Conservation (phyloP, 1,140 invertebrate species). For the Antheraea pernyi region DNA sequence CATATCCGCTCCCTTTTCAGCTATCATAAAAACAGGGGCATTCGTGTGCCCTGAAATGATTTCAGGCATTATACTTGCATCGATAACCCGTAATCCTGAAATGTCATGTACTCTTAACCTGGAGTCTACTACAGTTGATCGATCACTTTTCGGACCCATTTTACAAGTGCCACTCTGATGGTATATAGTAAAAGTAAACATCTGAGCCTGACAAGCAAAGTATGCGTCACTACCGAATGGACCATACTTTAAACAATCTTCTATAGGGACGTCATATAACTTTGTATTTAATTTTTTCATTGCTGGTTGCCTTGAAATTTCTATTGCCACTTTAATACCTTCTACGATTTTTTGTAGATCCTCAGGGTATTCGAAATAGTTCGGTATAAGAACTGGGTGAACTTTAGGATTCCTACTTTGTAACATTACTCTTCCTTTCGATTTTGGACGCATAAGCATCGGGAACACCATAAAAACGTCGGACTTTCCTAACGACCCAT, state of each 20-base stretch:
- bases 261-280: constrained; percentile 81
- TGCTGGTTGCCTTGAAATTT: constrained; percentile 80
- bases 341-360: constrained; percentile 83
- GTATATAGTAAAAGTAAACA: constrained; percentile 88
- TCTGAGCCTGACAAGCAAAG: constrained; percentile 86
- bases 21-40: constrained; percentile 82
- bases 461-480: constrained; percentile 84
- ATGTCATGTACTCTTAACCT: constrained; percentile 85
- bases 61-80: constrained; percentile 87
- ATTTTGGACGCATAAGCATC: constrained; percentile 87
- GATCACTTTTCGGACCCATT: constrained; percentile 87
- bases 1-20: constrained; percentile 83
- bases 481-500: constrained; percentile 71
- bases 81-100: constrained; percentile 85
- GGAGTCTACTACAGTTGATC: constrained; percentile 85
- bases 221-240: constrained; percentile 84
- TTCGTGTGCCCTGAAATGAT: constrained; percentile 83
- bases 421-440: constrained; percentile 85
- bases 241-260: constrained; percentile 81
- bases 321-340: constrained; percentile 81
- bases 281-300: constrained; percentile 81
- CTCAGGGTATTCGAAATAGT: constrained; percentile 85
- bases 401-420: constrained; percentile 84
- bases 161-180: constrained; percentile 91
- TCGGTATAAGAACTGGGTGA: constrained; percentile 90